Base-by-base conservation (phyloP, 2,888 invertebrate genomes). In the Drosophila phalerata region DNA sequence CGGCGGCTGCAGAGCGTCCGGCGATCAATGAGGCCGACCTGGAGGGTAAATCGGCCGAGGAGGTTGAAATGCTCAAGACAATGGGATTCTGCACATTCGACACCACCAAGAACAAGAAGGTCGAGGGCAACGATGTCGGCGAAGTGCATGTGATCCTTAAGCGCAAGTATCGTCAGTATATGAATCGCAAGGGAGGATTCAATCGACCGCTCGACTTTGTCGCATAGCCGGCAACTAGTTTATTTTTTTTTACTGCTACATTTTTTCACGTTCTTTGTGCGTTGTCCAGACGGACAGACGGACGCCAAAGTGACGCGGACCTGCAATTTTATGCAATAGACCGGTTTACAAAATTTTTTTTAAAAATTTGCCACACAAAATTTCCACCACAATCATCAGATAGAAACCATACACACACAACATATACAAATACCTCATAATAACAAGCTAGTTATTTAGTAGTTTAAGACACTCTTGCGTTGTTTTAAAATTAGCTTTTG, bases 171-270 rank as follows among this genome's bases (percentile, higher is more conserved):
- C 95, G 99, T 86, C 99, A 99, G 93, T 99, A 99, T 92, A 99
- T 99, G 99, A 99, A 99, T 93, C 95, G 99, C 73, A 98, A 98
- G 93, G 99, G 99, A 74, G 99, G 99, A 61, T 99, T 99, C 93
- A 99, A 99, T 93, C 94, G 99, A 91, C 99, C 99, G 42, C 93
- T 99, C 77, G 99, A 99, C 93, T 98, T 98, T 93, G 98, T 99
- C 77, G 98, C 98, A 78, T 98, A 92, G 87, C 84, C 67, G 42
- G 55, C 70, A 62, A 74, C 71, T 68, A 60, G 64, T 77, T 77
- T 68, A 60, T 58, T 77, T 77, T 79, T 67, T 73, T 56, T 67
- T 77, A 75, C 70, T 84, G 81, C 86, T 86, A 83, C 69, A 64
- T 78, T 79, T 78, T 81, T 79, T 78, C 63, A 71, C 80, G 77